Evolutionary conservation across 1,140 invertebrate genomes (phyloP).

Genomic region (Whitmania pigra): DNA sequence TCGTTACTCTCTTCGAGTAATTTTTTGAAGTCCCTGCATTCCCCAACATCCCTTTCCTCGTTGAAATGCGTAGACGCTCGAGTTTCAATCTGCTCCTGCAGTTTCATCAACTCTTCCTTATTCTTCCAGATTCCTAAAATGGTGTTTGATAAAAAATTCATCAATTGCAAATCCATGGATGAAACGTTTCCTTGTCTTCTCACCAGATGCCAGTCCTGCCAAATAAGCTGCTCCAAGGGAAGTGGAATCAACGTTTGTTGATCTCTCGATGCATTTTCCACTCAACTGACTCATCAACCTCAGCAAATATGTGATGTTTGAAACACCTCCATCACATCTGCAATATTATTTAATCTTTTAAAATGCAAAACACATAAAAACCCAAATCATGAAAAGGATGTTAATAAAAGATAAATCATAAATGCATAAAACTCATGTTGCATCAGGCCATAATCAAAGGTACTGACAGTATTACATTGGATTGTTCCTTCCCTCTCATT

Average conservation of each 20-base stretch:
- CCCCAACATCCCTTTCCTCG: too few relatives aligned
- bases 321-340: slow-evolving; percentile 84
- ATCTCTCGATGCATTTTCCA: slow-evolving; percentile 57
- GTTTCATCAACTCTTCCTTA: neutral
- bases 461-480: too few relatives aligned
- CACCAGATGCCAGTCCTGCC: slow-evolving; percentile 48
- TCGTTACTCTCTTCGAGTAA: too few relatives aligned
- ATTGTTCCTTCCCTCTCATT: too few relatives aligned
- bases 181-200: neutral
- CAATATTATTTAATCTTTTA: slow-evolving; percentile 28
- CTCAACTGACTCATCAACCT: slow-evolving; percentile 73
- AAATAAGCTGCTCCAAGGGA: slow-evolving; percentile 62
- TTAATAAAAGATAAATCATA: too few relatives aligned
- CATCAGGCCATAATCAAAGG: too few relatives aligned
- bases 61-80: too few relatives aligned
- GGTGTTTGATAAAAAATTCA: neutral
- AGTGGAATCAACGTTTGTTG: slow-evolving; percentile 33
- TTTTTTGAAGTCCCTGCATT: too few relatives aligned
- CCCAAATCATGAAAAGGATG: too few relatives aligned
- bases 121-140: slow-evolving; percentile 14
- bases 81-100: too few relatives aligned
- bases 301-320: slow-evolving; percentile 74
- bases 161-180: neutral
- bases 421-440: too few relatives aligned
- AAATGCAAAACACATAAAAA: neutral